Conservation (phyloP, 2,113 vertebrate genomes). For the Corythornis vintsioides region DNA sequence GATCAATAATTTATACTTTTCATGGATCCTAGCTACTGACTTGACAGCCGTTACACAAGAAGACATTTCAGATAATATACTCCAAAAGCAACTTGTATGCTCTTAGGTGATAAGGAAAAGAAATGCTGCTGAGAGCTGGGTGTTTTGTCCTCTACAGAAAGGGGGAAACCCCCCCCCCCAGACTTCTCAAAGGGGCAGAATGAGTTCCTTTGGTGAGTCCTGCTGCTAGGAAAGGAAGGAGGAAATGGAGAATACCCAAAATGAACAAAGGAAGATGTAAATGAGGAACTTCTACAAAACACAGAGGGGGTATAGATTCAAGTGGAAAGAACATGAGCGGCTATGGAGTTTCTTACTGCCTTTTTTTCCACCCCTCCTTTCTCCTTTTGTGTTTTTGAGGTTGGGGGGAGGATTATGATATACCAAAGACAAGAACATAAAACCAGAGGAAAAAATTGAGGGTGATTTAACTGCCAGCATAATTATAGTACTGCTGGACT, state of each 20-base stretch:
- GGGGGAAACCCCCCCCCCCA: accelerated
- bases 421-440: background rate
- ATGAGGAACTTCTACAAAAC: background rate
- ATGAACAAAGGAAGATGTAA: background rate
- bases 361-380: background rate
- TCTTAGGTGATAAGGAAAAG: background rate
- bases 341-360: background rate
- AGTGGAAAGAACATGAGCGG: background rate
- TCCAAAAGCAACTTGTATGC: background rate
- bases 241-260: background rate
- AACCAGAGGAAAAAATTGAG: background rate
- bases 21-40: background rate
- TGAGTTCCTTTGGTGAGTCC: background rate
- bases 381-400: background rate
- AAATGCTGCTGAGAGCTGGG: background rate
- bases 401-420: background rate
- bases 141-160: background rate
- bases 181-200: background rate
- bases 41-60: background rate
- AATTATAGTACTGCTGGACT: background rate
- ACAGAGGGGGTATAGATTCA: background rate
- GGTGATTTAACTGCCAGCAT: background rate
- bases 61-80: background rate
- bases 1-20: background rate
- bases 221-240: background rate